Evolutionary conservation across 2,797 vertebrate genomes (phyloP), one percentile per base, ranked within the genome.

Genomic region (Heteromormyrus szaboi): DNA sequence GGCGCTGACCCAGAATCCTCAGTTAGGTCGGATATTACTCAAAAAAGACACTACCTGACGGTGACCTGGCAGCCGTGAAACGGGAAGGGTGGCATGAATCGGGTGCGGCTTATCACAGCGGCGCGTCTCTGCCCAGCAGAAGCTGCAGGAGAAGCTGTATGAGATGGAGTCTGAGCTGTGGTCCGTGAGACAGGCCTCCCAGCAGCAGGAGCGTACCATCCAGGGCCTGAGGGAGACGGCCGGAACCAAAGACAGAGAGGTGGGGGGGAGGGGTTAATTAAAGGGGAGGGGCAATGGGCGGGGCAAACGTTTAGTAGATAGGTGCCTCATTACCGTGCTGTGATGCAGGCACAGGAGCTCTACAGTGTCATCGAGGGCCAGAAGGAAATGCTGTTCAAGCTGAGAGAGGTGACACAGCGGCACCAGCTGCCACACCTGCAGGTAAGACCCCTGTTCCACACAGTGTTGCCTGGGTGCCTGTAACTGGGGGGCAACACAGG

Each of bases 91-190:
- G 53, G 17, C 4, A 0, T n/a, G 29, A 11, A 29, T 54, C 11
- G 50, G 17, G 44, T 50, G 79, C 50, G 8, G 25, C 25, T 17
- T 53, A 12, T 7, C 87, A 29, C 88, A 37, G 89, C 51, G 84
- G 22, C 88, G n/a, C 53, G 14, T 76, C 8, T 41, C 41, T 56
- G 17, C 19, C 17, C 11, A 25, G 85, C 90, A 99, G 98, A 95
- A 96, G 94, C 94, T 99, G 90, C 97, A 97, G 95, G 93, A 96
- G 90, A 97, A 93, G 91, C 93, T 98, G 54, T 91, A 91, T 37
- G 96, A 97, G 88, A 94, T 98, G 96, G 96, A 96, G 93, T 90
- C 93, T 88, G 96, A 98, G 89, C 92, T 99, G 46, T 95, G 94
- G 17, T 93, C 94, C 8, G 93, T 93, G 54, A 95, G 92, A 89